phyloP scores from a whole-genome alignment of 1,140 invertebrate genomes.

The Dendrolimus punctatus region DNA sequence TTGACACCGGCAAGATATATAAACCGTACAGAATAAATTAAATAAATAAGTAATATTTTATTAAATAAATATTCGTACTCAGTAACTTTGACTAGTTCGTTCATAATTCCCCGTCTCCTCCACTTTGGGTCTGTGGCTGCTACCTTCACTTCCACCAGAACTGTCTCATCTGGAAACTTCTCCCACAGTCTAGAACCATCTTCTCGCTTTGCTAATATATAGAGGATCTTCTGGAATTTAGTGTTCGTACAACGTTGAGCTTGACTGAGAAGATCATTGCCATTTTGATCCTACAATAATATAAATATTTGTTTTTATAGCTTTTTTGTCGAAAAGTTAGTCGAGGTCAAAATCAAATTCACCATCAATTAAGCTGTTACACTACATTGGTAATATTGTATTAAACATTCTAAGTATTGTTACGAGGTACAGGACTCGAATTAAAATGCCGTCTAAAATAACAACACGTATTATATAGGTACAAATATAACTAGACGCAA shows the following conservation, averaged over 20 bases:
- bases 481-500: no score
- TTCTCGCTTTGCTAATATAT: constrained; percentile 72
- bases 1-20: no score
- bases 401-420: no score
- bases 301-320: constrained; percentile 2
- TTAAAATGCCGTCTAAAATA: no score
- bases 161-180: constrained; percentile 72
- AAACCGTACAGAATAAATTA: no score
- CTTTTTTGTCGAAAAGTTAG: no score
- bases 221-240: constrained; percentile 77
- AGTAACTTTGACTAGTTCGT: constrained; percentile 73
- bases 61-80: constrained; percentile 62
- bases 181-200: constrained; percentile 67
- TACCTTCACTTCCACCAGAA: constrained; percentile 75
- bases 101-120: constrained; percentile 78
- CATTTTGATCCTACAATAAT: constrained; percentile 33
- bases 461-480: no score
- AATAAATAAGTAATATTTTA: not conserved
- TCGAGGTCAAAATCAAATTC: no score
- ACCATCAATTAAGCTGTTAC: no score
- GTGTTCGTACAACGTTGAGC: constrained; percentile 65
- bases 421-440: no score
- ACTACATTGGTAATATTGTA: no score
- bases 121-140: constrained; percentile 76
- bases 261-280: constrained; percentile 25